Evolutionary conservation across 1,140 invertebrate species (phyloP), one percentile per base, ranked within the genome.

Genomic region (Aphelinus certus): DNA sequence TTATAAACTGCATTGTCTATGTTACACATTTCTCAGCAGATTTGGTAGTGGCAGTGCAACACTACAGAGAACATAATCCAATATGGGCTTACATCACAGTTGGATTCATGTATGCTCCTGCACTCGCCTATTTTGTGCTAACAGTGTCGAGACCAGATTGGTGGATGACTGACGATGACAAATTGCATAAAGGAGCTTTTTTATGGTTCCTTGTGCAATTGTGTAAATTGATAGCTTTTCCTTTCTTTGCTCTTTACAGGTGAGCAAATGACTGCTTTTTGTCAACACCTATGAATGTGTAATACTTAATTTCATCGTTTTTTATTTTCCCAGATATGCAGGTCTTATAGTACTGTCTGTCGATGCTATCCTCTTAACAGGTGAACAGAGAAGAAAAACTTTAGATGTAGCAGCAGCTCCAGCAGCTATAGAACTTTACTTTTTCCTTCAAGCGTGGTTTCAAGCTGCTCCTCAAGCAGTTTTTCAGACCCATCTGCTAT

Each of bases 381-480:
- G 93, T 68, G 83, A 90, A 56, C 87, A 90, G 62, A 90, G 90
- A 68, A 85, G 85, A 78, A 89, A 91, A 76, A 91, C 92, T 63
- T 80, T 93, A 58, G 81, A 84, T 26, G 81, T 86, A 75, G 89
- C 91, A 3, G 86, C 89, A 2, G 84, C 89, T 58, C 90, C 92
- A 9, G 90, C 91, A 55, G 89, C 90, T 46, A 89, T 93, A 72
- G 93, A 94, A 82, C 84, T 94, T 3, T 94, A 94, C 81, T 89
- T 93, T 71, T 92, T 94, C 73, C 86, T 94, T 26, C 93, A 94
- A 83, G 90, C 92, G n/a, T 94, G 92, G 86, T 88, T 93, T 46
- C 93, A 94, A 82, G 90, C 92, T 3, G 91, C 91, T 6, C 93
- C 93, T 0, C 91, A 93, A 82, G 91, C 92, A 7, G 84, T 94